Conservation (phyloP, 2,888 invertebrate genomes). For the Pheosia gnoma region DNA sequence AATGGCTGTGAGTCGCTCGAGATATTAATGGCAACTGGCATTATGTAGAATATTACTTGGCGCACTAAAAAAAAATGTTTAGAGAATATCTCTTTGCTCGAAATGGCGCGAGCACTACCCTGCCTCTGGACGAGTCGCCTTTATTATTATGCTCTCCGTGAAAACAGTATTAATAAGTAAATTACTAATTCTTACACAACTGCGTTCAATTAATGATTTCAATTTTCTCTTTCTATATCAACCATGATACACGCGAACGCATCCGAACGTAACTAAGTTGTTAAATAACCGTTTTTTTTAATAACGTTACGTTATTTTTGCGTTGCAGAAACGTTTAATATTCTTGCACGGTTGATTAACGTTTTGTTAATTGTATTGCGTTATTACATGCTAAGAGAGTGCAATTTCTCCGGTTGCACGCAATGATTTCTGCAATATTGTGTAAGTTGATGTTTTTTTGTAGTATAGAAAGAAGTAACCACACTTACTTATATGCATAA, state of each 20-base stretch:
- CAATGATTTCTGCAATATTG: slow-evolving; percentile 20
- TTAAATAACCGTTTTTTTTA: slow-evolving; percentile 9
- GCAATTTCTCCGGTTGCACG: slow-evolving; percentile 14
- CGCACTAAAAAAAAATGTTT: too few relatives aligned
- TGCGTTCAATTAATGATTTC: slow-evolving; percentile 21
- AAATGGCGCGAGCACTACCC: too few relatives aligned
- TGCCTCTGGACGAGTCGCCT: too few relatives aligned
- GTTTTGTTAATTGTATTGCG: slow-evolving; percentile 30
- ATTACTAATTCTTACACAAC: slow-evolving; percentile 10
- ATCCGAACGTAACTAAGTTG: slow-evolving; percentile 32
- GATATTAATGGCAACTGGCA: slow-evolving; percentile 26
- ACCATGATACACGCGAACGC: slow-evolving; percentile 55
- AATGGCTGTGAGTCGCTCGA: slow-evolving; percentile 18
- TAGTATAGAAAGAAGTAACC: too few relatives aligned
- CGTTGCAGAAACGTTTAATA: slow-evolving; percentile 12
- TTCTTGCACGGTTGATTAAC: slow-evolving; percentile 18
- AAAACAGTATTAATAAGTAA: not conserved
- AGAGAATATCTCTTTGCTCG: too few relatives aligned
- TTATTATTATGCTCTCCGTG: too few relatives aligned
- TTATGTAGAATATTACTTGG: slow-evolving; percentile 6
- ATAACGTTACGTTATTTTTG: slow-evolving; percentile 3
- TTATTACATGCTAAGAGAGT: slow-evolving; percentile 15
- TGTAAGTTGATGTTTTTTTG: not conserved
- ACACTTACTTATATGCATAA: too few relatives aligned
- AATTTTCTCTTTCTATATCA: slow-evolving; percentile 64